Evolutionary conservation across 1,140 invertebrate genomes (phyloP), one percentile per base, ranked within the genome.

Genomic region (Saccostrea echinata): DNA sequence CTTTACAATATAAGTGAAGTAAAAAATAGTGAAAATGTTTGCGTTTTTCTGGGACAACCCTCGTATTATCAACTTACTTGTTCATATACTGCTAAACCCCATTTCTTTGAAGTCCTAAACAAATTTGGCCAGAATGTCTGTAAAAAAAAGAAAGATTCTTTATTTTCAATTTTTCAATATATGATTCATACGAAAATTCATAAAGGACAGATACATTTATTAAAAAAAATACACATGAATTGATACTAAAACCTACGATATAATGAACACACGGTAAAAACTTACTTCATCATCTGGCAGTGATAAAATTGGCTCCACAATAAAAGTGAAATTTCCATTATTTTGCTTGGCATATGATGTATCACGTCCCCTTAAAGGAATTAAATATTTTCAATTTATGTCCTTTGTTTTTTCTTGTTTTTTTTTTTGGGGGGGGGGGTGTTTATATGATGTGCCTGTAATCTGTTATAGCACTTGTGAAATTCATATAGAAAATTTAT

Each of bases 21-120:
- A n/a, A n/a, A n/a, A n/a, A n/a, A n/a, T n/a, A n/a, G n/a, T n/a
- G n/a, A n/a, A n/a, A n/a, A n/a, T n/a, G n/a, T 43, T 43, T 43
- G 43, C 43, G 43, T 43, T 1, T 43, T n/a, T n/a, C n/a, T 43
- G 43, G 43, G 9, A 43, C 9, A 43, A 43, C 1, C 43, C 43
- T 43, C 43, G 4, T 43, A 43, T 9, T 21, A 16, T 24, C 21
- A 84, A 86, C 16, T 43, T 90, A 91, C 91, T 88, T 93, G 92
- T 90, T 93, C 92, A 82, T 93, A 93, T 27, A 90, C 80, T 16
- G 52, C 89, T n/a, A 93, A 82, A 21, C 90, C 90, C 92, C 92
- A 93, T 57, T 90, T 86, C 24, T 84, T 88, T 0, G 90, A 89
- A 27, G 87, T 87, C 24, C 52, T 83, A 68, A 93, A 86, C 16